Evolutionary conservation across 2,797 vertebrate species (phyloP).

Genomic region (Crenuchus spilurus): DNA sequence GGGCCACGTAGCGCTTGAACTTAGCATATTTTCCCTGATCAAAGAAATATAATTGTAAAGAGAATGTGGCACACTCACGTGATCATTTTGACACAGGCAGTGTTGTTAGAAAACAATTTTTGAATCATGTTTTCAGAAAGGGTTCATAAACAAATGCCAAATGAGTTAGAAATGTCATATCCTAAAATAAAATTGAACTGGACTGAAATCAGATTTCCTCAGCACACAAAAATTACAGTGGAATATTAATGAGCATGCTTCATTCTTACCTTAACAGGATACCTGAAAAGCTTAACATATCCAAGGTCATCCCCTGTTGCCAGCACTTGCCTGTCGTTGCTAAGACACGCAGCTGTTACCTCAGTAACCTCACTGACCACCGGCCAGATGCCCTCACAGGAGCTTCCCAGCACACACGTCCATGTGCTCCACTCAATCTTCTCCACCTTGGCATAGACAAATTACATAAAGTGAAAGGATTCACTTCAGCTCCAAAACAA

Average conservation of each 20-base stretch:
- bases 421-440: conserved; percentile 96
- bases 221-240: neutral
- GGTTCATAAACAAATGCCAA: neutral
- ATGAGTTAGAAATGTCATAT: neutral
- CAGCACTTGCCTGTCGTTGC: conserved; percentile 87
- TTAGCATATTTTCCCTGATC: conserved; percentile 93
- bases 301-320: conserved; percentile 97
- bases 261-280: conserved; percentile 89
- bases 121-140: too few species aligned
- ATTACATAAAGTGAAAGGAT: neutral
- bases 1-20: conserved; percentile 95
- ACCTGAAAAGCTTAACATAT: conserved; percentile 96
- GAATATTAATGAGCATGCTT: neutral
- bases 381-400: conserved; percentile 95
- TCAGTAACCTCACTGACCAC: conserved; percentile 94
- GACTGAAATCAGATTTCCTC: neutral
- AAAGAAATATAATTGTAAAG: conserved; percentile 2
- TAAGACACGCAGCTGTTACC: conserved; percentile 91
- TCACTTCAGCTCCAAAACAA: conserved; percentile 8
- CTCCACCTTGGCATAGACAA: conserved; percentile 82
- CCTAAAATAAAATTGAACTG: neutral
- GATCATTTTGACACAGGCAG: neutral
- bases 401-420: conserved; percentile 93
- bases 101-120: too few species aligned
- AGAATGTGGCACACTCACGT: neutral